phyloP scores from a whole-genome alignment of 2,797 vertebrate species.

The Taeniopygia guttata region DNA sequence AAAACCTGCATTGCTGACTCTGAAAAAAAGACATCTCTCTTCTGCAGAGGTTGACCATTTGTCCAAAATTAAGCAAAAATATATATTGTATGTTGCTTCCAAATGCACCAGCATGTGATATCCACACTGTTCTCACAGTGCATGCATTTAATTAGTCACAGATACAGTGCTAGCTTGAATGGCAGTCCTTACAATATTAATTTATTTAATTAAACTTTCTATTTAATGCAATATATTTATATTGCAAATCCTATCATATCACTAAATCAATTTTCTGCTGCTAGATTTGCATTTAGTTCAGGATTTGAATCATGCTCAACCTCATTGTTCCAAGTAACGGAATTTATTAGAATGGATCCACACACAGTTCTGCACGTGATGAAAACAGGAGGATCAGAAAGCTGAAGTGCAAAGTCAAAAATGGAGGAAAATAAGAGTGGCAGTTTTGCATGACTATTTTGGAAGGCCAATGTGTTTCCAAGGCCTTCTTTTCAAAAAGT shows the following conservation, averaged over 20 bases:
- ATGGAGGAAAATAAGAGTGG: background rate
- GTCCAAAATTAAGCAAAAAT: background rate
- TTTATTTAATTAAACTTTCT: background rate
- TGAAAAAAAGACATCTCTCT: background rate
- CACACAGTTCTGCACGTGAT: background rate
- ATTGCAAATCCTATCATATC: background rate
- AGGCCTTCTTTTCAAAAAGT: background rate
- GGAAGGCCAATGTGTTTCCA: background rate
- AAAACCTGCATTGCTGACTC: background rate
- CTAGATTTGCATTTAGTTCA: background rate
- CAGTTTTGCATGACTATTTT: background rate
- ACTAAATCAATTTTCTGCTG: background rate
- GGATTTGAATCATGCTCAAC: background rate
- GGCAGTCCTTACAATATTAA: background rate
- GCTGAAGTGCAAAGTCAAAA: background rate
- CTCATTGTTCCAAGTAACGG: background rate
- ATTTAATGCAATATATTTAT: background rate
- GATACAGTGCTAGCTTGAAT: background rate
- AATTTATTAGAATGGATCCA: background rate
- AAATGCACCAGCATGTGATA: background rate
- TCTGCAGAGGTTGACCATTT: background rate
- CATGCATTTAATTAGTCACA: background rate
- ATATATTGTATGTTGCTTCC: background rate
- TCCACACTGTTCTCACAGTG: rapidly evolving
- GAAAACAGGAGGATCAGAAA: background rate